phyloP scores from a whole-genome alignment of 2,797 vertebrate genomes.

The Loris lydekkerianus region DNA sequence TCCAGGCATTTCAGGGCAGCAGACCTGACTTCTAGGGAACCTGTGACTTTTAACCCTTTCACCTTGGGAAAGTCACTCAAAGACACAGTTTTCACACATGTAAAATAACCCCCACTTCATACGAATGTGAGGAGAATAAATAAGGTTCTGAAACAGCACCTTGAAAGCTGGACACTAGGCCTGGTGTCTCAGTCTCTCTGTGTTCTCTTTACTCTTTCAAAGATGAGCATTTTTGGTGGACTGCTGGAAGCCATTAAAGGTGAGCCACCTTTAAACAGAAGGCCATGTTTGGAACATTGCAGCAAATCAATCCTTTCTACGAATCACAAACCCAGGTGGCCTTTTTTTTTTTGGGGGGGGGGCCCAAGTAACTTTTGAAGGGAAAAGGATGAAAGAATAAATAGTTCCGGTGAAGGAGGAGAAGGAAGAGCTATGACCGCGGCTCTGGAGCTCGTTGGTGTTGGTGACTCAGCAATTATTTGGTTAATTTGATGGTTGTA shows the following conservation, averaged over 20 bases:
- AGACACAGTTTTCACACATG: neutral
- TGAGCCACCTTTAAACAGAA: neutral
- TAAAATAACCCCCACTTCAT: neutral
- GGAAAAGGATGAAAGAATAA: neutral
- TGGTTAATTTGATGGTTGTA: slow-evolving; percentile 62
- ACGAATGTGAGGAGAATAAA: neutral
- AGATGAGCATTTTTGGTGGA: neutral
- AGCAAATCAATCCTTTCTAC: neutral
- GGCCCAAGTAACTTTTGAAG: neutral
- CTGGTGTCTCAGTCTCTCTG: neutral
- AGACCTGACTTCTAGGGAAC: neutral
- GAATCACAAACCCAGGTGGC: neutral
- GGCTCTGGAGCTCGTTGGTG: neutral
- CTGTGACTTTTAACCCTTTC: slow-evolving; percentile 3
- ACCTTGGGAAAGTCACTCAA: neutral
- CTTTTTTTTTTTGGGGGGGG: neutral
- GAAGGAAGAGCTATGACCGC: neutral
- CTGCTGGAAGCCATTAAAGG: neutral
- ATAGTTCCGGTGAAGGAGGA: neutral
- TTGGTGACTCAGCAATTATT: neutral
- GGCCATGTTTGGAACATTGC: neutral
- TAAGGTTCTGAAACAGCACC: neutral
- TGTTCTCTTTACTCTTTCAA: neutral
- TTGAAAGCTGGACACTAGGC: neutral
- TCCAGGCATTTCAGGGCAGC: neutral